Conservation (phyloP, 2,797 vertebrate species). For the Typhlichthys eigenmanni region DNA sequence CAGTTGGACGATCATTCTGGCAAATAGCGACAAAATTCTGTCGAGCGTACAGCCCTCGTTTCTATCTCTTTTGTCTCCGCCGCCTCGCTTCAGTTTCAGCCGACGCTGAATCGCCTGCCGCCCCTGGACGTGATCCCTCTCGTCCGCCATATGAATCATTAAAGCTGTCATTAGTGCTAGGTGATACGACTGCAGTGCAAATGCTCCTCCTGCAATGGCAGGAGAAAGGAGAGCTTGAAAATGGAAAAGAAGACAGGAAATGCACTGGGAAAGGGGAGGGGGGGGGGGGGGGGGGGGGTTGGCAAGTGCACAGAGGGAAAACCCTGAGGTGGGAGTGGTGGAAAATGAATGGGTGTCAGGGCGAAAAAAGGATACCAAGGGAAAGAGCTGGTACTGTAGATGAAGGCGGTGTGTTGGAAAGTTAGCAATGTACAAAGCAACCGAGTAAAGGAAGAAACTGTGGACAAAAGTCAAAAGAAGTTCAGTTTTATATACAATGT, state of each 20-base stretch:
- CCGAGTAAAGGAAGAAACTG: background rate
- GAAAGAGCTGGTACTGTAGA: conserved; percentile 25
- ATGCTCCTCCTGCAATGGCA: conserved; percentile 27
- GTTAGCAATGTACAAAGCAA: conserved; percentile 19
- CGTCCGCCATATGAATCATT: conserved; percentile 65
- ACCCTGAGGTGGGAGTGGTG: conserved; percentile 31
- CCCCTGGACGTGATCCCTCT: conserved; percentile 24
- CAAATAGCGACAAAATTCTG: conserved; percentile 5
- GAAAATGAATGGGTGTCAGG: conserved; percentile 44
- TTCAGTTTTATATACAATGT: too few relatives aligned
- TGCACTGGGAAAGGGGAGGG: conserved; percentile 1
- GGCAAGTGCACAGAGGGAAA: conserved; percentile 20
- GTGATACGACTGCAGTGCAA: conserved; percentile 63
- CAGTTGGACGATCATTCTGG: conserved; percentile 1
- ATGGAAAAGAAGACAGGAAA: conserved; percentile 34
- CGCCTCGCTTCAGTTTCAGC: conserved; percentile 32
- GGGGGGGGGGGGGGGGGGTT: background rate
- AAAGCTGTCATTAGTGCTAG: conserved; percentile 66
- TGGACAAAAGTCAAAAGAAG: too few relatives aligned
- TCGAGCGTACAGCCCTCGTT: conserved; percentile 5
- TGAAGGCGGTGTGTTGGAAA: conserved; percentile 32
- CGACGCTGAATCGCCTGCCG: conserved; percentile 29
- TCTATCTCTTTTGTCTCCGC: conserved; percentile 5
- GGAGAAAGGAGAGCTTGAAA: conserved; percentile 15
- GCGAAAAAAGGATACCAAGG: conserved; percentile 29